Evolutionary conservation across 2,113 vertebrate species (phyloP), one percentile per base, ranked within the genome.

Genomic region (Eira barbara): DNA sequence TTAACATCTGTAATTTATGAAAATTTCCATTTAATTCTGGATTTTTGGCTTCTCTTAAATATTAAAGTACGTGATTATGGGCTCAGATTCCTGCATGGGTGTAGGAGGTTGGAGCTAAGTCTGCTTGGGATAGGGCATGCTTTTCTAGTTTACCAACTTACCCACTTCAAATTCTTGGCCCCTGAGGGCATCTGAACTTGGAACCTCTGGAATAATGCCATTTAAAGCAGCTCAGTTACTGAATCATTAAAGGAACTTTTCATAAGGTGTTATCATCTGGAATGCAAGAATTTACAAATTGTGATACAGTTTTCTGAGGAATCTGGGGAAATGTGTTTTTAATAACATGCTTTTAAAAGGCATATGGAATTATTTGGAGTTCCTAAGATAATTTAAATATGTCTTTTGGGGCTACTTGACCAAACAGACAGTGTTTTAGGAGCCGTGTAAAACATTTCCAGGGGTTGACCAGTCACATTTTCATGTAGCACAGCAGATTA

Each of bases 361-460:
- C 63, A 31, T 65, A 31, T 65, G 63, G 12, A 29, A 25, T 93
- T 67, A 55, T 61, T 93, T 93, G 39, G 65, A 91, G 57, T 67
- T 95, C n/a, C 36, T 96, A 47, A 67, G 80, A 89, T 36, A 97
- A 91, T 82, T 91, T 81, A 42, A 79, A 91, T 69, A 36, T 45
- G 69, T 91, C 59, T 88, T 82, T 85, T 73, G 59, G 59, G 74
- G 31, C 7, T 65, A 23, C 12, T 90, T 49, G 63, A 73, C 45
- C 49, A 76, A 49, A 67, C 76, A 76, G 36, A 25, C 3, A 63
- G 39, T 55, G 49, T 96, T 91, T 93, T 61, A 84, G 81, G 23
- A 29, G 84, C 47, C 42, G 29, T 21, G 14, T 34, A 61, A 34
- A 87, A 73, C 52, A 88, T 93, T 95, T 91, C 36, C 52, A 83